Percentiles rank a stretch among this genome's conserved stretches.
Conservation (phyloP, 2,888 invertebrate species). For the Steinernema carpocapsae region DNA sequence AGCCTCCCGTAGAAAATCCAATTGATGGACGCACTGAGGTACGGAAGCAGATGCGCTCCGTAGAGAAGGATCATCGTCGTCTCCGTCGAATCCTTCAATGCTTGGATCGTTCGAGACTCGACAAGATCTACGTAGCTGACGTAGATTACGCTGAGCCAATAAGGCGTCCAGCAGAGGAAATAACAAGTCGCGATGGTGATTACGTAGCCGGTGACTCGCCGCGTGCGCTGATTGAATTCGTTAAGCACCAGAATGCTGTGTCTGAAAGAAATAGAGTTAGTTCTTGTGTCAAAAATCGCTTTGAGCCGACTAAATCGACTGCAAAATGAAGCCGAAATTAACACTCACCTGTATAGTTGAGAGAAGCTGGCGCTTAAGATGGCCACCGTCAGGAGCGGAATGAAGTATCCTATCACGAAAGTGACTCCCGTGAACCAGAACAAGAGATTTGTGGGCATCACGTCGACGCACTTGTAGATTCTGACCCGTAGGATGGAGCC, state of each 20-base stretch:
- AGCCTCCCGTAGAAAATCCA: slow-evolving; percentile 47
- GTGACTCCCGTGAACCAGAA: slow-evolving; percentile 50
- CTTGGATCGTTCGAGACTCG: slow-evolving; percentile 44
- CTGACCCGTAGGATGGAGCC: slow-evolving; percentile 36
- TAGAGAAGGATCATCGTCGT: slow-evolving; percentile 44
- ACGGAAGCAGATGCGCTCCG: slow-evolving; percentile 48
- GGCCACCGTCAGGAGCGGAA: slow-evolving; percentile 44
- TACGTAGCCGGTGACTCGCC: slow-evolving; percentile 43
- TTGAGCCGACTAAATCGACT: background rate
- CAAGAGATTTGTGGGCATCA: slow-evolving; percentile 47
- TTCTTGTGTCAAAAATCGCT: background rate
- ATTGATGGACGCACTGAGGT: slow-evolving; percentile 44
- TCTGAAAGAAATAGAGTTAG: background rate
- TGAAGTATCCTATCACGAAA: slow-evolving; percentile 45
- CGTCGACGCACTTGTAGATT: slow-evolving; percentile 50
- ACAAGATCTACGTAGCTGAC: slow-evolving; percentile 45
- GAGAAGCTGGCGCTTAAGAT: slow-evolving; percentile 39
- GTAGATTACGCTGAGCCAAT: slow-evolving; percentile 45
- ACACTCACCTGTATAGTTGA: slow-evolving; percentile 8
- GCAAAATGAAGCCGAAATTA: background rate
- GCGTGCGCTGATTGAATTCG: slow-evolving; percentile 16
- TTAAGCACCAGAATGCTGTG: background rate
- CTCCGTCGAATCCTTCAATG: slow-evolving; percentile 43
- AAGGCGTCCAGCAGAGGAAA: slow-evolving; percentile 43
- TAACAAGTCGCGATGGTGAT: slow-evolving; percentile 41